A percentile compares a stretch with the other conserved stretches of the same genome.
phyloP scores from a whole-genome alignment of 2,113 vertebrate genomes.

The Petrocephalus zakoni region DNA sequence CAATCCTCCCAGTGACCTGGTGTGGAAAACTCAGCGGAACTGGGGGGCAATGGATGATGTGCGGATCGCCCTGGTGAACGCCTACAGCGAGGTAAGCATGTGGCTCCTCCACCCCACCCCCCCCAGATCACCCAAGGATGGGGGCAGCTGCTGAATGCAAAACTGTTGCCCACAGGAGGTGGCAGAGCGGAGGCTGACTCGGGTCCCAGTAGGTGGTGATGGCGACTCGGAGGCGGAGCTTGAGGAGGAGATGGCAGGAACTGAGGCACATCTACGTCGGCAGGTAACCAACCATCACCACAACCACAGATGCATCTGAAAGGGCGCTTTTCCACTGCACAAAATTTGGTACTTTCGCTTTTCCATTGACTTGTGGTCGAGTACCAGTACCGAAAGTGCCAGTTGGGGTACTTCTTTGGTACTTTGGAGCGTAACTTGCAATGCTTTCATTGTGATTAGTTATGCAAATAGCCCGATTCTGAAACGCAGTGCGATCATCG shows the following conservation, averaged over 20 bases:
- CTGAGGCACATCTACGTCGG: constrained; percentile 48
- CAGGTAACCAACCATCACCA: constrained; percentile 49
- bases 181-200: constrained; percentile 58
- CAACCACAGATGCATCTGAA: no score
- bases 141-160: not conserved
- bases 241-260: constrained; percentile 47
- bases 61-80: constrained; percentile 60
- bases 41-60: constrained; percentile 61
- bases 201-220: constrained; percentile 41
- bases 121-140: not conserved
- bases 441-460: no score
- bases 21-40: constrained; percentile 63
- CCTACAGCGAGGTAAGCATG: constrained; percentile 58
- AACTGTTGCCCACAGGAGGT: constrained; percentile 52
- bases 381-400: no score
- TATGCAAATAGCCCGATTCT: no score
- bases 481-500: no score
- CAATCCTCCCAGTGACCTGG: constrained; percentile 55
- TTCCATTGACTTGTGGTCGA: no score
- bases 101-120: not conserved
- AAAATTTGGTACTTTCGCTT: no score
- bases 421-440: no score
- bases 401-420: no score
- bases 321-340: no score
- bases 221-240: constrained; percentile 57